phyloP scores from a whole-genome alignment of 2,113 vertebrate genomes.

The Dasyprocta punctata region DNA sequence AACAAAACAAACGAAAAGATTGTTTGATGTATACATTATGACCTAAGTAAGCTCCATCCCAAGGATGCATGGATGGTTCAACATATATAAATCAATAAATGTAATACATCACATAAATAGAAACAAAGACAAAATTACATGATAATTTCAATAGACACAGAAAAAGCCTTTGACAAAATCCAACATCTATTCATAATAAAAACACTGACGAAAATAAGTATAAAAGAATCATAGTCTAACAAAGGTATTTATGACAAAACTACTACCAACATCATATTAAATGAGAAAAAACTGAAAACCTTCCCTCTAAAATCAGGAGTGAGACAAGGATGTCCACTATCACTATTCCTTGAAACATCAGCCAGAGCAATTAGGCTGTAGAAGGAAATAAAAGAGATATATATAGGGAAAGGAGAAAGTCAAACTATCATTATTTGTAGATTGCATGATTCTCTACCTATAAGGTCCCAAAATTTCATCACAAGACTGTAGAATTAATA shows the following conservation, averaged over 20 bases:
- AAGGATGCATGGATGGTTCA: neutral
- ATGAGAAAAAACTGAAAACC: neutral
- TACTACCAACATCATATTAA: neutral
- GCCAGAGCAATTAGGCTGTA: neutral
- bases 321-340: neutral
- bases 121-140: neutral
- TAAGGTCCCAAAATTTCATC: neutral
- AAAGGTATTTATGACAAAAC: neutral
- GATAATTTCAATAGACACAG: neutral
- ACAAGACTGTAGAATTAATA: neutral
- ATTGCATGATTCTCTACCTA: neutral
- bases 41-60: neutral
- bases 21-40: neutral
- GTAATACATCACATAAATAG: neutral
- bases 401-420: neutral
- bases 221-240: neutral
- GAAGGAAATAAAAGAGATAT: neutral
- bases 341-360: neutral
- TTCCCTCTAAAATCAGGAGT: neutral
- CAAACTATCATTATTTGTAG: neutral
- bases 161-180: neutral
- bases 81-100: neutral
- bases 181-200: neutral
- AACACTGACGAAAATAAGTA: neutral
- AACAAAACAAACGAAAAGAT: neutral